phyloP scores from a whole-genome alignment of 2,113 vertebrate genomes.

The Leptobrachium leishanense region DNA sequence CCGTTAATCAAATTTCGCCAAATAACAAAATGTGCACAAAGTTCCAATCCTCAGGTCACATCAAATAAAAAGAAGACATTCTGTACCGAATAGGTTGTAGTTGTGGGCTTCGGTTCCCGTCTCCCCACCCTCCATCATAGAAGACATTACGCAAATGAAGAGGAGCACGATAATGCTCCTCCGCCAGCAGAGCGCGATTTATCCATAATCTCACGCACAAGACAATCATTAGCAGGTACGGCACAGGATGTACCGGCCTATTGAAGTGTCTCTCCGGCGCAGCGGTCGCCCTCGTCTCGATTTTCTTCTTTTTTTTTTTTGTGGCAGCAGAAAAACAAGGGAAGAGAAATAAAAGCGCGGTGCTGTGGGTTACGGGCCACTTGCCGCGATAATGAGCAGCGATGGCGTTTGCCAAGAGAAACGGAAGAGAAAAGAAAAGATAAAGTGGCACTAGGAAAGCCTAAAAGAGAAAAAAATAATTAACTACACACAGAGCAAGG shows the following conservation, averaged over 20 bases:
- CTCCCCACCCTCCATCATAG: too few relatives aligned
- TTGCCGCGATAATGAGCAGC: not conserved
- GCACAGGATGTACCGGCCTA: slow-evolving; percentile 6
- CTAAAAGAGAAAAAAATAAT: too few relatives aligned
- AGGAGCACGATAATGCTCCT: not conserved
- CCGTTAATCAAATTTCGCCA: too few relatives aligned
- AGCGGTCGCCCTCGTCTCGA: not conserved
- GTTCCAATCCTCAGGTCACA: too few relatives aligned
- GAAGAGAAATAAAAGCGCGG: not conserved
- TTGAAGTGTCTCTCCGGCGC: not conserved
- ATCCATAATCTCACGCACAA: not conserved
- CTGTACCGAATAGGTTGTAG: too few relatives aligned
- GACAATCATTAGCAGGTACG: slow-evolving; percentile 3
- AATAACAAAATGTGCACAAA: too few relatives aligned
- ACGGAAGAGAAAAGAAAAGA: too few relatives aligned
- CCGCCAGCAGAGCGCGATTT: not conserved
- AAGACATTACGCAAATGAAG: slow-evolving; percentile 1
- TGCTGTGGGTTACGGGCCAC: not conserved
- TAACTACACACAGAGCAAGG: too few relatives aligned
- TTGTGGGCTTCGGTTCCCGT: too few relatives aligned
- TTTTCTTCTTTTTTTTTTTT: not conserved
- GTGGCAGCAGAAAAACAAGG: not conserved
- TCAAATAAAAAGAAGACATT: too few relatives aligned
- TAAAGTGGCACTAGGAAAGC: too few relatives aligned
- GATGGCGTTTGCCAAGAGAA: not conserved